Percentiles rank a stretch among this genome's conserved stretches.
These are phyloP conservation scores for Phaenicophaeus curvirostris DNA, from an alignment of 2,797 vertebrate species.

Conservation along the genomic window DNA sequence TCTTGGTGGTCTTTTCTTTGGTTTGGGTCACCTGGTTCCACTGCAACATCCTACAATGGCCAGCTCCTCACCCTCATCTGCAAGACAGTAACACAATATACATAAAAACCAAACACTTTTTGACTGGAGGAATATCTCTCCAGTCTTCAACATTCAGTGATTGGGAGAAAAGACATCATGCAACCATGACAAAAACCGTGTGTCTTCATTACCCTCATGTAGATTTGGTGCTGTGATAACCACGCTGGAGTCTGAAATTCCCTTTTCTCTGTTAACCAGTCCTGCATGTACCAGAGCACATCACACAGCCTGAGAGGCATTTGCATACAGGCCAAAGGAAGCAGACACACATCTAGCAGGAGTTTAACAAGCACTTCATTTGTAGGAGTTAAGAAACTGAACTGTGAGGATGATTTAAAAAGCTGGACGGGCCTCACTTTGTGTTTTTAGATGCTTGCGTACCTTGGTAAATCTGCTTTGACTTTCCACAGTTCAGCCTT, in stretches of 20 bases:
- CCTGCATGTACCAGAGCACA: rapidly evolving
- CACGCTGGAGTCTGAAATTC: background rate
- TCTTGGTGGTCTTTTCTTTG: background rate
- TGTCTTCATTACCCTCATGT: background rate
- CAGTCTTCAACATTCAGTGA: background rate
- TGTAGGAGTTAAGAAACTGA: background rate
- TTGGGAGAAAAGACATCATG: background rate
- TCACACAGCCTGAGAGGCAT: background rate
- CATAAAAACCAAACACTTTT: background rate
- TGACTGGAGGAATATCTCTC: background rate
- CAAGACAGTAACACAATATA: background rate
- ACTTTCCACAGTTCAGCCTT: background rate
- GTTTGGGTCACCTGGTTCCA: background rate
- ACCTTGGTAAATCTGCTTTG: background rate
- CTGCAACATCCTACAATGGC: background rate
- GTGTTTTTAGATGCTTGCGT: background rate
- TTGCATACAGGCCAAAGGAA: background rate
- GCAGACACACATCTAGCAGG: background rate
- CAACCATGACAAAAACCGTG: background rate
- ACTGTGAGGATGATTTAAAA: background rate
- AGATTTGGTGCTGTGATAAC: background rate
- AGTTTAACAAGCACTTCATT: background rate
- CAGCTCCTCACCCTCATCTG: background rate
- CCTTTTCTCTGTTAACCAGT: background rate
- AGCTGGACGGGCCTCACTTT: background rate